Conservation (phyloP, 2,888 invertebrate species). For the Caenorhabditis wallacei region DNA sequence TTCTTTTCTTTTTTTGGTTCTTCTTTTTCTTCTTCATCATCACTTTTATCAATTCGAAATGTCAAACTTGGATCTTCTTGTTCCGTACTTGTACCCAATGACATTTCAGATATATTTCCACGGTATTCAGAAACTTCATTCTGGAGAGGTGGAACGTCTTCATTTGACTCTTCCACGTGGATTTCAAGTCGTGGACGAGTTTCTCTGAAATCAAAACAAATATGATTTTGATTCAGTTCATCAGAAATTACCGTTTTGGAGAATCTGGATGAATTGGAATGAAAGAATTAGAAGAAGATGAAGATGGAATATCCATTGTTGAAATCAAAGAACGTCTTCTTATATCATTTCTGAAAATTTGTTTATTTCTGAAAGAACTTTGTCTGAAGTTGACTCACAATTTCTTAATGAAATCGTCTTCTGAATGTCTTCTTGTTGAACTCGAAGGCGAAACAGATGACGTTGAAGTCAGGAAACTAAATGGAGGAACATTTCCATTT, state of each 20-base stretch:
- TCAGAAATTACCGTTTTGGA: constrained; percentile 25
- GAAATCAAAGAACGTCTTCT: constrained; percentile 49
- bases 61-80: constrained; percentile 49
- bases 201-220: constrained; percentile 11
- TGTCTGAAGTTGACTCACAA: constrained; percentile 28
- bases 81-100: constrained; percentile 25
- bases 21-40: constrained; percentile 3
- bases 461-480: constrained; percentile 7
- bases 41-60: constrained; percentile 39
- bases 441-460: not conserved
- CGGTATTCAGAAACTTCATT: not conserved
- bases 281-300: not conserved
- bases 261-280: constrained; percentile 39
- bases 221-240: not conserved
- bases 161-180: constrained; percentile 47
- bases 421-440: constrained; percentile 37
- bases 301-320: constrained; percentile 20
- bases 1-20: not conserved
- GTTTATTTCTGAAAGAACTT: not conserved
- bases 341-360: constrained; percentile 56
- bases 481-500: constrained; percentile 6
- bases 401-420: constrained; percentile 61
- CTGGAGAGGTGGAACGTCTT: not conserved
- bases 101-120: constrained; percentile 2
- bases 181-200: constrained; percentile 37